Evolutionary conservation across 1,140 invertebrate genomes (phyloP).

Genomic region (Anoplophora glabripennis): DNA sequence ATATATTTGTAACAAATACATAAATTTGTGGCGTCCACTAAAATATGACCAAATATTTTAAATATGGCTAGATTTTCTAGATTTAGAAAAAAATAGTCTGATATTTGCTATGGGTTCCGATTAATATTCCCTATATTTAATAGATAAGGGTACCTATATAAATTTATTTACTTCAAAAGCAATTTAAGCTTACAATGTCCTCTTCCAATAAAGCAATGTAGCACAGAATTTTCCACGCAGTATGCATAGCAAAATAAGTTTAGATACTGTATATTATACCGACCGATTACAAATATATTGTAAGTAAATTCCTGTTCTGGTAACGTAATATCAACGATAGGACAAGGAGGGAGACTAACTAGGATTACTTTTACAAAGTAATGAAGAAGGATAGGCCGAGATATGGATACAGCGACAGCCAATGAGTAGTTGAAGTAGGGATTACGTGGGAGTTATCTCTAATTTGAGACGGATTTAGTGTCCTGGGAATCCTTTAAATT

Average conservation of each 20-base stretch:
- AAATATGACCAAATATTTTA: too few species aligned
- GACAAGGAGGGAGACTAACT: neutral
- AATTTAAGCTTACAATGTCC: neutral
- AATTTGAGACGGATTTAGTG: constrained; percentile 57
- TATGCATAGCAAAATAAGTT: constrained; percentile 7
- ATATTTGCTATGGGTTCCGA: too few species aligned
- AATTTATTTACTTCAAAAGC: neutral
- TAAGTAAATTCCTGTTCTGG: constrained; percentile 7
- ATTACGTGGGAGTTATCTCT: constrained; percentile 56
- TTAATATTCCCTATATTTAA: too few species aligned
- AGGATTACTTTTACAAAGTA: neutral
- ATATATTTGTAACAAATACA: too few species aligned
- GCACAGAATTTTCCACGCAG: neutral
- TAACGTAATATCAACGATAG: constrained; percentile 3
- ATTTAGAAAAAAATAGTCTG: too few species aligned
- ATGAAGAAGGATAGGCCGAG: constrained; percentile 8
- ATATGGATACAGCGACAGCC: constrained; percentile 31
- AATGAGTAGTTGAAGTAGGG: constrained; percentile 47
- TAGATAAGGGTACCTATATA: neutral
- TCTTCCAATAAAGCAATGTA: neutral
- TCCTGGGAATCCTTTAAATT: constrained; percentile 58
- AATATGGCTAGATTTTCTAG: too few species aligned
- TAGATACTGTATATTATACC: constrained; percentile 1
- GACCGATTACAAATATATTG: neutral
- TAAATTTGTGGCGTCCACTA: too few species aligned